A percentile compares a stretch with the other conserved stretches of the same genome.
These are phyloP conservation scores for Mandrillus leucophaeus DNA, from an alignment of 2,113 vertebrate genomes.

Conservation along the genomic window DNA sequence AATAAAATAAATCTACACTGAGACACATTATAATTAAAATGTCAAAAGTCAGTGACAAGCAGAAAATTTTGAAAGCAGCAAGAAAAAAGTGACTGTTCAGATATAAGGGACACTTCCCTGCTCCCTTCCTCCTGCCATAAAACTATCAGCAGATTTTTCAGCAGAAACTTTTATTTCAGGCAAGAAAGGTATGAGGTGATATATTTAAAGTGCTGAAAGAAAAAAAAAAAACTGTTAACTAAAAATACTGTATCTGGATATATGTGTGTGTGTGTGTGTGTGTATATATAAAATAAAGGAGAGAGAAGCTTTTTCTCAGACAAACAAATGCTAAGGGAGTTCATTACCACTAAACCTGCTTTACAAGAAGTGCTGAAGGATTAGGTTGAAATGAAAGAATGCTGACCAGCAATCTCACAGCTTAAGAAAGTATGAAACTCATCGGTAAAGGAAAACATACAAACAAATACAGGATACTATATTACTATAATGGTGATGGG, in stretches of 20 bases:
- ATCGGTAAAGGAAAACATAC: background rate
- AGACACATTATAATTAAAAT: background rate
- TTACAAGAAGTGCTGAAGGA: background rate
- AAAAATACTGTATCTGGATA: background rate
- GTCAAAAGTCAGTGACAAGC: background rate
- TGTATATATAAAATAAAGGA: background rate
- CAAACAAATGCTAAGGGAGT: background rate
- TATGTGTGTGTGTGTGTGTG: rapidly evolving
- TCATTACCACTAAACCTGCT: background rate
- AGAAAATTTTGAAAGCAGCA: background rate
- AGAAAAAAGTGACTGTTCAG: background rate
- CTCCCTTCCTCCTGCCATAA: background rate
- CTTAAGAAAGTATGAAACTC: background rate
- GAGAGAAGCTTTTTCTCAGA: background rate
- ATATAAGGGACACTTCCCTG: background rate
- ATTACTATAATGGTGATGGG: background rate
- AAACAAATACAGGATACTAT: background rate
- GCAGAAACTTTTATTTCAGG: background rate
- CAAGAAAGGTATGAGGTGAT: background rate
- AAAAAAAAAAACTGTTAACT: background rate
- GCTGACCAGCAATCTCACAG: background rate
- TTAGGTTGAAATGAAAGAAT: background rate
- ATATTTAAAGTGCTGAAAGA: background rate
- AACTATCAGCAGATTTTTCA: background rate
- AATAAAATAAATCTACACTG: background rate